A percentile compares a stretch with the other conserved stretches of the same genome.
These are phyloP conservation scores for Lepidostoma basale DNA, from an alignment of 1,140 invertebrate species.

Conservation along the genomic window DNA sequence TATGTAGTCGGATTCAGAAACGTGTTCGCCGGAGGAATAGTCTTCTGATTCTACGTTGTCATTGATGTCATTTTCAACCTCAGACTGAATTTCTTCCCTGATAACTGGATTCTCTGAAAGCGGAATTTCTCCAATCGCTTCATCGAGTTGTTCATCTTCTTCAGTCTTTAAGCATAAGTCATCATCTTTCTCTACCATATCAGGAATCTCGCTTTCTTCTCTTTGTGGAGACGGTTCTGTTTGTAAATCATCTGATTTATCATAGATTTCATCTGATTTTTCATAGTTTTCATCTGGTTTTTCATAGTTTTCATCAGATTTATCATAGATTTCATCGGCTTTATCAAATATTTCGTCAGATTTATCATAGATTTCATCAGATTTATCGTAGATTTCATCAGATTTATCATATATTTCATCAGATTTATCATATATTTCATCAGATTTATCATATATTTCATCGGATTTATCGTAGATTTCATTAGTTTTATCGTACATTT, in stretches of 20 bases:
- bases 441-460: too few species aligned
- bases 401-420: too few species aligned
- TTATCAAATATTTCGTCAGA: too few species aligned
- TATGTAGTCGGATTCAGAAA: constrained; percentile 2
- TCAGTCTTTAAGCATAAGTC: constrained; percentile 5
- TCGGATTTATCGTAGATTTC: constrained; percentile 29
- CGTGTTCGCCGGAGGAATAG: constrained; percentile 16
- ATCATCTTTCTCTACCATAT: constrained; percentile 42
- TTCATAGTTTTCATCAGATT: too few species aligned
- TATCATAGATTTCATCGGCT: too few species aligned
- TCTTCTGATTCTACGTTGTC: constrained; percentile 13
- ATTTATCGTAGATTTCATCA: too few species aligned
- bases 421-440: too few species aligned
- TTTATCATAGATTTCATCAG: constrained; percentile 19
- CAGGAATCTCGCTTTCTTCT: constrained; percentile 15
- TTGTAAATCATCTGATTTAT: constrained; percentile 36
- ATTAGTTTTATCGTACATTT: not conserved
- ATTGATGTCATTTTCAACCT: constrained; percentile 10
- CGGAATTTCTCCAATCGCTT: not conserved
- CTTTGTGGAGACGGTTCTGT: constrained; percentile 3
- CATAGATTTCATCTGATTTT: constrained; percentile 10
- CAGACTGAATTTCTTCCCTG: constrained; percentile 39
- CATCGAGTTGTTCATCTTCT: not conserved
- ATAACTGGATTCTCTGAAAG: constrained; percentile 44
- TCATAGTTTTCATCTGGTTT: too few species aligned